Conservation (phyloP, 2,888 invertebrate species). For the Torymus tubicola region DNA sequence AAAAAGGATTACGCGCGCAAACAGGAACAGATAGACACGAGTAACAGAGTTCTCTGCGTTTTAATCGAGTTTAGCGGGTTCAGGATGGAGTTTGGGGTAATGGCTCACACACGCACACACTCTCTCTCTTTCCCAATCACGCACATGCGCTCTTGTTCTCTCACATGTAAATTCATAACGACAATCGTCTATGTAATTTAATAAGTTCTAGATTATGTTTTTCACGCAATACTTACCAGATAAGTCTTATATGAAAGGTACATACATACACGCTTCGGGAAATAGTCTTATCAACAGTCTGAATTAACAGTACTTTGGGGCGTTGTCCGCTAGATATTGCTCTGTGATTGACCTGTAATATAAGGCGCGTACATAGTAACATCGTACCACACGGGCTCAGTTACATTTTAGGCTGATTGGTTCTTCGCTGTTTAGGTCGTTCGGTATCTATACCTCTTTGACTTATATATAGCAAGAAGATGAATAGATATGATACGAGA, state of each 20-base stretch:
- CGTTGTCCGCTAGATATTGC: too few relatives aligned
- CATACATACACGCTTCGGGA: neutral
- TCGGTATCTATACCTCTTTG: too few relatives aligned
- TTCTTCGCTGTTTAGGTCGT: constrained; percentile 15
- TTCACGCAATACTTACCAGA: too few relatives aligned
- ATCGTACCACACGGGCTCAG: neutral
- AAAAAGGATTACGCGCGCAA: too few relatives aligned
- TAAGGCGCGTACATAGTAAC: neutral
- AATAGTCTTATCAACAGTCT: constrained; percentile 39
- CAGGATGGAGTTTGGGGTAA: too few relatives aligned
- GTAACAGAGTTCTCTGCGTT: too few relatives aligned
- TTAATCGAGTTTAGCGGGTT: too few relatives aligned
- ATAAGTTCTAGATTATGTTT: constrained; percentile 5
- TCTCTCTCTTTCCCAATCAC: neutral
- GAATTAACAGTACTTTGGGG: constrained; percentile 16
- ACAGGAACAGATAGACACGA: too few relatives aligned
- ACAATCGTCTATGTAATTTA: constrained; percentile 42
- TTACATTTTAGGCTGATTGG: constrained; percentile 31
- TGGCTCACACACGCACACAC: too few relatives aligned
- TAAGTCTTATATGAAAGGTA: neutral
- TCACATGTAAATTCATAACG: constrained; percentile 3
- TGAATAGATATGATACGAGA: too few relatives aligned
- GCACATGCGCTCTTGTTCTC: neutral
- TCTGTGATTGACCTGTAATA: too few relatives aligned
- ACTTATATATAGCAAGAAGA: too few relatives aligned